Evolutionary conservation across 2,888 invertebrate genomes (phyloP).

Genomic region (Meiosimyza decipiens): DNA sequence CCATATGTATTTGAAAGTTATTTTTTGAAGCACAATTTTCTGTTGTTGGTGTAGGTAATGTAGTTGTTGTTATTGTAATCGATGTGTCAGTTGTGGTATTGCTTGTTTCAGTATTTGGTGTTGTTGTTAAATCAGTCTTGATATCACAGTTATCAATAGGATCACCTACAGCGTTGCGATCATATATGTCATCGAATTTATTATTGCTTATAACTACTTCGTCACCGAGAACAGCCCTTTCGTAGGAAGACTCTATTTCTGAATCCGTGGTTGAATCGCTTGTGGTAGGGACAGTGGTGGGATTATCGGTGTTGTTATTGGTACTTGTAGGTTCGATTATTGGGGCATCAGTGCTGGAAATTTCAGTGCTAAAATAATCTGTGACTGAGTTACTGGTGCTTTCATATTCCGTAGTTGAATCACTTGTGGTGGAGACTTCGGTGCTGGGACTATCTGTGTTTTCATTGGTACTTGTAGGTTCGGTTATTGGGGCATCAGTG

Average conservation of each 20-base stretch:
- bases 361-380: too few species aligned
- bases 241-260: not conserved
- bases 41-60: constrained; percentile 35
- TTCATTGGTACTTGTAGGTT: not conserved
- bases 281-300: not conserved
- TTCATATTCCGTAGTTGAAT: too few species aligned
- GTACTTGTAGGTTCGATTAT: too few species aligned
- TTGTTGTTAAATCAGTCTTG: constrained; percentile 2
- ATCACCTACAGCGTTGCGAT: not conserved
- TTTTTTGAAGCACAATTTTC: constrained; percentile 13
- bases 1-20: not conserved
- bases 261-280: not conserved
- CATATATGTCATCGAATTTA: not conserved
- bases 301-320: too few species aligned
- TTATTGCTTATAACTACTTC: not conserved
- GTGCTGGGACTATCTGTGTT: not conserved
- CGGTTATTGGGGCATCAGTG: not conserved
- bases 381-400: too few species aligned
- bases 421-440: not conserved
- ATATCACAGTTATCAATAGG: not conserved
- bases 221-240: not conserved
- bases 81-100: constrained; percentile 9
- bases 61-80: constrained; percentile 9
- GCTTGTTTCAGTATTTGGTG: constrained; percentile 6
- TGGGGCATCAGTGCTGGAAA: too few species aligned